These are phyloP conservation scores for Craterocephalus amniculus DNA, from an alignment of 2,797 vertebrate genomes.

Conservation along the genomic window DNA sequence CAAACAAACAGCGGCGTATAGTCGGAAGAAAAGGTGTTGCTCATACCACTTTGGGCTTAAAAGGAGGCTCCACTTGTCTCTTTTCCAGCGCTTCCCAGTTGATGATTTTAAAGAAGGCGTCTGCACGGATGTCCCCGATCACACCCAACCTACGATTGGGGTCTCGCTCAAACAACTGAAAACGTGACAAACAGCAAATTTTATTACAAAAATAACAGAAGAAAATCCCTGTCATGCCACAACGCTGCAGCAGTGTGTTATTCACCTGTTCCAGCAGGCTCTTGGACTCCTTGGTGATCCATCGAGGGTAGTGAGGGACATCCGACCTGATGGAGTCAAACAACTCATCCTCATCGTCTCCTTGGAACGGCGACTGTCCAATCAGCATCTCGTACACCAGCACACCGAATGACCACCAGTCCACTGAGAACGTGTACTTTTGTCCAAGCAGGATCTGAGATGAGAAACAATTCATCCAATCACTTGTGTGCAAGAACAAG, in stretches of 20 bases:
- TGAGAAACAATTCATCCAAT: constrained; percentile 25
- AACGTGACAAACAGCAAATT: constrained; percentile 1
- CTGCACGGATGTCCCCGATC: constrained; percentile 88
- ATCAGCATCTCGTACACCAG: constrained; percentile 98
- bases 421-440: constrained; percentile 95
- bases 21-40: neutral
- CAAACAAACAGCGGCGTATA: neutral
- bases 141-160: constrained; percentile 88
- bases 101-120: constrained; percentile 93
- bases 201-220: neutral
- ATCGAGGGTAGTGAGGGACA: constrained; percentile 91
- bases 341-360: constrained; percentile 95
- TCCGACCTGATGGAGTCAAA: constrained; percentile 96
- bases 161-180: constrained; percentile 94
- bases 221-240: neutral
- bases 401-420: constrained; percentile 99
- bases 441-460: constrained; percentile 91
- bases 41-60: constrained; percentile 97
- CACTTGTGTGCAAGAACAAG: neutral
- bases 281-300: constrained; percentile 95
- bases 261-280: constrained; percentile 90
- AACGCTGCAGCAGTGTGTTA: neutral
- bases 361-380: constrained; percentile 97
- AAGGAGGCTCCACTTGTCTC: constrained; percentile 88
- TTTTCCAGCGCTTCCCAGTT: constrained; percentile 91